Evolutionary conservation across 2,113 vertebrate species (phyloP).

Genomic region (Podarcis raffonei): DNA sequence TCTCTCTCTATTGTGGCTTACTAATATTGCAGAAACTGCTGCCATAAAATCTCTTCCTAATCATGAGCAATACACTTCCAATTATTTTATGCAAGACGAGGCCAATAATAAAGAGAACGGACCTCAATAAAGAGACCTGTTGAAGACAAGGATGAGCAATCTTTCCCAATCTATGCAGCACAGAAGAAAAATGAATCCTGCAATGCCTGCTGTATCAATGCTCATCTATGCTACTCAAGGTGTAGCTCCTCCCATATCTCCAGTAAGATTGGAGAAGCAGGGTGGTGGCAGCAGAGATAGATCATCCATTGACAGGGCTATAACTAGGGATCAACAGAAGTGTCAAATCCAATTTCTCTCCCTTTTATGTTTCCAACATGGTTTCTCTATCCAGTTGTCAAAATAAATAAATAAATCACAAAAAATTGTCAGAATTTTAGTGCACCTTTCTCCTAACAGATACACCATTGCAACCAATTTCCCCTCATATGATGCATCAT

Average conservation of each 20-base stretch:
- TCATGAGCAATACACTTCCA: constrained; percentile 41
- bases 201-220: neutral
- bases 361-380: neutral
- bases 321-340: too few species aligned
- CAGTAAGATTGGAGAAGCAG: neutral
- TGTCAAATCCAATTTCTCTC: neutral
- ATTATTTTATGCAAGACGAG: constrained; percentile 6
- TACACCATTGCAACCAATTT: too few species aligned
- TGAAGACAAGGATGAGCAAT: constrained; percentile 39
- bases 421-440: too few species aligned
- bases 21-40: constrained; percentile 25
- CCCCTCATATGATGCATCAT: too few species aligned
- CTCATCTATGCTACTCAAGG: neutral
- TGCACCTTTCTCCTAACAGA: too few species aligned
- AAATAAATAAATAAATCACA: too few species aligned
- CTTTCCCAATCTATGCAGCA: constrained; percentile 17
- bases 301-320: too few species aligned
- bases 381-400: too few species aligned
- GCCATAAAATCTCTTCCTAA: constrained; percentile 39
- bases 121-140: constrained; percentile 3
- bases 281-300: too few species aligned
- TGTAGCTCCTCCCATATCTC: neutral
- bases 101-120: constrained; percentile 2
- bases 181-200: neutral
- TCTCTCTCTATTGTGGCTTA: constrained; percentile 21